phyloP scores from a whole-genome alignment of 2,113 vertebrate genomes.

The Cettia cetti region DNA sequence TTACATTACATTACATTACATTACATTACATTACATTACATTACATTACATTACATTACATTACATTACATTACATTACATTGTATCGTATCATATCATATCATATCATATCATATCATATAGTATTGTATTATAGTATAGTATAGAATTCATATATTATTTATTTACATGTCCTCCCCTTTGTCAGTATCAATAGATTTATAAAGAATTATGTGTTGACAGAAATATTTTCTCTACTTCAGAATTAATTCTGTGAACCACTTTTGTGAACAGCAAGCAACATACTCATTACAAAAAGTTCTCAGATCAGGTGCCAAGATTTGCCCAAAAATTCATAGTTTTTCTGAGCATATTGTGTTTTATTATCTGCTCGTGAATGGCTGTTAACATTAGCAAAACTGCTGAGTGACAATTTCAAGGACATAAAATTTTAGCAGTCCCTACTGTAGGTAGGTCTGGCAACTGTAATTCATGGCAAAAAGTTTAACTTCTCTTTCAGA shows the following conservation, averaged over 20 bases:
- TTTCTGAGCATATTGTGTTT: background rate
- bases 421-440: conserved; percentile 1
- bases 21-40: no score
- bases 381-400: conserved; percentile 12
- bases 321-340: background rate
- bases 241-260: background rate
- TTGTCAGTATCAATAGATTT: background rate
- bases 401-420: conserved; percentile 7
- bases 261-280: background rate
- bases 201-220: background rate
- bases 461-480: background rate
- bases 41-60: no score
- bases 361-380: background rate
- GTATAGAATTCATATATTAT: no score
- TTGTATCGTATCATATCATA: no score
- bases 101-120: no score
- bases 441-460: background rate
- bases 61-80: no score
- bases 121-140: no score
- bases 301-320: background rate
- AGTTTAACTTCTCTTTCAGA: background rate
- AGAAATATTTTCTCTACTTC: background rate
- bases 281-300: background rate
- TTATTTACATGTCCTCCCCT: background rate
- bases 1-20: no score